A percentile compares a stretch with the other conserved stretches of the same genome.
Evolutionary conservation across 2,113 vertebrate species (phyloP).

Genomic region (Serinus canaria): DNA sequence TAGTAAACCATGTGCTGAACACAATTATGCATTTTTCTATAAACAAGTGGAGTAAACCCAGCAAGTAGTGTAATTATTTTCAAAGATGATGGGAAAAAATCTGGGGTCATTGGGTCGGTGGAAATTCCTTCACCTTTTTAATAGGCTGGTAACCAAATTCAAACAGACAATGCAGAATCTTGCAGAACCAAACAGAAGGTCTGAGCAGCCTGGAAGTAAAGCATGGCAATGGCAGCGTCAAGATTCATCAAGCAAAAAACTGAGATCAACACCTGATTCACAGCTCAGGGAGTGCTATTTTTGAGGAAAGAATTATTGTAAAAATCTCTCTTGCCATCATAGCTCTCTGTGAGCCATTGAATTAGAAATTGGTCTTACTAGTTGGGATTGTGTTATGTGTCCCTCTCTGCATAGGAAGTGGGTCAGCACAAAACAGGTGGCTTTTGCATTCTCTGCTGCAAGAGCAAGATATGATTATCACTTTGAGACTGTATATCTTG

Average conservation of each 20-base stretch:
- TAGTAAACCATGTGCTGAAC: background rate
- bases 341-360: background rate
- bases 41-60: background rate
- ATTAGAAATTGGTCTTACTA: background rate
- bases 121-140: background rate
- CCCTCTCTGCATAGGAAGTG: background rate
- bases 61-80: background rate
- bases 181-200: background rate
- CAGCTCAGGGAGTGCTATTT: background rate
- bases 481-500: background rate
- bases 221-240: background rate
- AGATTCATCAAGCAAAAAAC: background rate
- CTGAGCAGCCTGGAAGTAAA: background rate
- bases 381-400: background rate
- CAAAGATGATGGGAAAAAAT: background rate
- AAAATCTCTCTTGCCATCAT: background rate
- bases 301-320: background rate
- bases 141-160: background rate
- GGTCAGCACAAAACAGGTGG: background rate
- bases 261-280: background rate
- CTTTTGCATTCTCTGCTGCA: background rate
- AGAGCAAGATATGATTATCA: background rate
- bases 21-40: background rate
- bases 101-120: background rate
- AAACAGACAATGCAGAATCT: background rate